Evolutionary conservation across 2,113 vertebrate species (phyloP).

Genomic region (Colistium nudipinnis): DNA sequence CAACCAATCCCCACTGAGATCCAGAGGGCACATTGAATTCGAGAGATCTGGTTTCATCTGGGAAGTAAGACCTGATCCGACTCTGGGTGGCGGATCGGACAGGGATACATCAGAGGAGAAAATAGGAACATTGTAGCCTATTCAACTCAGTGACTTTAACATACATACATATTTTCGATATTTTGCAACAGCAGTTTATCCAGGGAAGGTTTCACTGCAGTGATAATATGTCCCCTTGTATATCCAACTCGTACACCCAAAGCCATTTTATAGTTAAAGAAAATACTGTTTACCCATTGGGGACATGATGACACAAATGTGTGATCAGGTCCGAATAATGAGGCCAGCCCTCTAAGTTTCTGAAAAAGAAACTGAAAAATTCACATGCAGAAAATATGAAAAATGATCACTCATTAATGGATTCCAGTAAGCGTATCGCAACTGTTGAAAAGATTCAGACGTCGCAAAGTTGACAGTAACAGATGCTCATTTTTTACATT

Average conservation of each 20-base stretch:
- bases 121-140: conserved; percentile 18
- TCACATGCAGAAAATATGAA: conserved; percentile 52
- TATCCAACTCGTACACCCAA: not conserved
- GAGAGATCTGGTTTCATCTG: conserved; percentile 76
- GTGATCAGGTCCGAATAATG: conserved; percentile 15
- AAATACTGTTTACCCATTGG: not conserved
- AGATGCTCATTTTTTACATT: conserved; percentile 7
- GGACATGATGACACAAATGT: conserved; percentile 10
- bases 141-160: conserved; percentile 27
- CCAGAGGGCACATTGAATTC: conserved; percentile 72
- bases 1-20: conserved; percentile 63
- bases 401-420: conserved; percentile 26
- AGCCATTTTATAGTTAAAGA: not conserved
- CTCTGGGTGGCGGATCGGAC: conserved; percentile 32
- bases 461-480: not conserved
- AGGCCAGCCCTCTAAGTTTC: not conserved
- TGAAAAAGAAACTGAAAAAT: not conserved
- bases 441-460: conserved; percentile 12
- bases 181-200: not conserved
- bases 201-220: not conserved
- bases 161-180: not conserved
- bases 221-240: not conserved
- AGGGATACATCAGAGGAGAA: conserved; percentile 24
- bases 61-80: conserved; percentile 62
- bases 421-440: conserved; percentile 13